These are phyloP conservation scores for Pristionchus pacificus DNA, from an alignment of 1,140 invertebrate genomes.

Conservation along the genomic window DNA sequence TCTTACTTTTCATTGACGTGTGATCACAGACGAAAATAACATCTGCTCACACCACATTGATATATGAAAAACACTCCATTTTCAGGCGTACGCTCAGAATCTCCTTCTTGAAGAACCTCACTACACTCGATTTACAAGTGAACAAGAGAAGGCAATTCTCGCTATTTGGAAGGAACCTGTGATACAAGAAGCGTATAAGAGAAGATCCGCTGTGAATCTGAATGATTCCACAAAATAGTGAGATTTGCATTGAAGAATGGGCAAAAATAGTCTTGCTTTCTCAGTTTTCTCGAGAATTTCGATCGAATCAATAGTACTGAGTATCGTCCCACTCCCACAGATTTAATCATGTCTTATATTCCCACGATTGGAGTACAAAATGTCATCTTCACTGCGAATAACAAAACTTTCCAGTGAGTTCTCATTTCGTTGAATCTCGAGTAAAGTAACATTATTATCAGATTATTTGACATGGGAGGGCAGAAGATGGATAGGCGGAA, in stretches of 20 bases:
- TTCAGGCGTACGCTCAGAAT: conserved; percentile 4
- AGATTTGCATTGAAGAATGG: too few species aligned
- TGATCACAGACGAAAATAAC: neutral
- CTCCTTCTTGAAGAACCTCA: neutral
- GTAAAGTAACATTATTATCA: conserved; percentile 4
- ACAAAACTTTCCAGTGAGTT: conserved; percentile 31
- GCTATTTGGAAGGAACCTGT: conserved; percentile 22
- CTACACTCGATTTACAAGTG: conserved; percentile 17
- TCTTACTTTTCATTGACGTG: neutral
- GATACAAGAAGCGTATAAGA: conserved; percentile 23
- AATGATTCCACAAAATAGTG: conserved; percentile 37
- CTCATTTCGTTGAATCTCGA: too few species aligned
- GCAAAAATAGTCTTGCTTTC: too few species aligned
- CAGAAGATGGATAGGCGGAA: conserved; percentile 34
- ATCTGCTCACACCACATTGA: neutral
- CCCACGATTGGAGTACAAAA: conserved; percentile 34
- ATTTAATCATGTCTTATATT: conserved; percentile 33
- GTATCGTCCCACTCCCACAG: conserved; percentile 22
- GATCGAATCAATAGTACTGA: conserved; percentile 21
- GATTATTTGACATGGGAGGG: conserved; percentile 33
- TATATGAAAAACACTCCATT: neutral
- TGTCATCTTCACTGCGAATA: conserved; percentile 27
- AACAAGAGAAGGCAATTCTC: conserved; percentile 18
- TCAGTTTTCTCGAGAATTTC: conserved; percentile 25
- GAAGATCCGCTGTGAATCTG: conserved; percentile 26